These are phyloP conservation scores for Pollenia angustigena DNA, from an alignment of 2,888 invertebrate genomes.

Conservation along the genomic window DNA sequence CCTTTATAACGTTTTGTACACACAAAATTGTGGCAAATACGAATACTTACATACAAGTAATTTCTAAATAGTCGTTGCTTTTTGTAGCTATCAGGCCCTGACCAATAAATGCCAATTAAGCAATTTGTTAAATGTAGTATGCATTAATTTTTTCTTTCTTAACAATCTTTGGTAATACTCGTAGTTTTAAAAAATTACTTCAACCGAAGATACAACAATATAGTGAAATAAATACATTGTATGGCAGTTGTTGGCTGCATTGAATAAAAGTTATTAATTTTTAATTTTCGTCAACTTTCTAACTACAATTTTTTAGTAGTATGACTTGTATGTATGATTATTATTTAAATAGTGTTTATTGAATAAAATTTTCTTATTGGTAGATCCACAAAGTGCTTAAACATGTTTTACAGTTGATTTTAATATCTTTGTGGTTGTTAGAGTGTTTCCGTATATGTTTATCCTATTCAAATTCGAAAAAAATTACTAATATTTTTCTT, in stretches of 20 bases:
- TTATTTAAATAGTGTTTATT: constrained; percentile 1
- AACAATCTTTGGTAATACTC: constrained; percentile 25
- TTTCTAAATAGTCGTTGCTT: neutral
- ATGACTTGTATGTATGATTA: constrained; percentile 7
- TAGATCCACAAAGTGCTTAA: neutral
- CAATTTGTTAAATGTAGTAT: constrained; percentile 34
- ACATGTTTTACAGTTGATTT: constrained; percentile 31
- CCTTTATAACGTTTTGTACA: constrained; percentile 17
- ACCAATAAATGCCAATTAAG: constrained; percentile 49
- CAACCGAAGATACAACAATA: no score
- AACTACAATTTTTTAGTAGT: constrained; percentile 6
- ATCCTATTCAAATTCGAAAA: constrained; percentile 5
- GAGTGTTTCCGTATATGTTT: constrained; percentile 42
- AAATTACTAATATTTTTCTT: constrained; percentile 15
- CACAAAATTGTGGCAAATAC: constrained; percentile 6
- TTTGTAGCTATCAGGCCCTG: constrained; percentile 20
- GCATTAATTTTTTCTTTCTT: neutral
- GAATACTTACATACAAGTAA: neutral
- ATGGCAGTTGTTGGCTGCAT: no score
- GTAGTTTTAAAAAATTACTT: no score
- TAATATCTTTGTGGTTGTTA: constrained; percentile 2
- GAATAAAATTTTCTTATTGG: neutral
- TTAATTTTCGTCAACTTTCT: constrained; percentile 40
- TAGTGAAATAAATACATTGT: no score
- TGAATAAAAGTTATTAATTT: no score